phyloP scores from a whole-genome alignment of 2,888 invertebrate species.

The Minunthozetes semirufus region DNA sequence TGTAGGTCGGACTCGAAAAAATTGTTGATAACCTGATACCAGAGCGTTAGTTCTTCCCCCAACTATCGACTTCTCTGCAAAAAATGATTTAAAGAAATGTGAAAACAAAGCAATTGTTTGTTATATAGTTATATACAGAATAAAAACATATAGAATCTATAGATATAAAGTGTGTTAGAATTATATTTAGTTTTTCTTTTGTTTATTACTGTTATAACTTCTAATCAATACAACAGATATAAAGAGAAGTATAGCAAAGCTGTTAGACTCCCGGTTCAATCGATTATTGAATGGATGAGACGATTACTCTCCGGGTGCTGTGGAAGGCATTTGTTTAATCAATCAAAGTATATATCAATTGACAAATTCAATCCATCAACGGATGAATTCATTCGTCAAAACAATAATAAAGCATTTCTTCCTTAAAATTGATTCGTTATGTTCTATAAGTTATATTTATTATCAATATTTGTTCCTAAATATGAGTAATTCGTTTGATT shows the following conservation, averaged over 20 bases:
- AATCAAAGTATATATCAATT: conserved; percentile 22
- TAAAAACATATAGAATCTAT: neutral
- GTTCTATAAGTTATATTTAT: neutral
- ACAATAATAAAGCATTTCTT: conserved; percentile 14
- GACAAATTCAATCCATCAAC: conserved; percentile 16
- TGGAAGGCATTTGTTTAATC: conserved; percentile 21
- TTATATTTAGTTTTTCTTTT: conserved; percentile 21
- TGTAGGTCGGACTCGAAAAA: conserved; percentile 69
- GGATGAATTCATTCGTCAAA: neutral
- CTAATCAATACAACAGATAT: too few relatives aligned
- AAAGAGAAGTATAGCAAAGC: too few relatives aligned
- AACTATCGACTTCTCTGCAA: neutral
- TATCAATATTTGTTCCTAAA: neutral
- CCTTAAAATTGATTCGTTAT: conserved; percentile 19
- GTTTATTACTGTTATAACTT: conserved; percentile 16
- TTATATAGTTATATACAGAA: neutral
- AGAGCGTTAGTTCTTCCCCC: neutral
- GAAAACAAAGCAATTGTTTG: neutral
- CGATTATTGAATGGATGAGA: neutral
- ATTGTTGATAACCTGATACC: conserved; percentile 57
- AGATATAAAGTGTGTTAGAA: neutral
- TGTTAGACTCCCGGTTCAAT: neutral
- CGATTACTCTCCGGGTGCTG: conserved; percentile 10
- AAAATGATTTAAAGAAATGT: conserved; percentile 21
- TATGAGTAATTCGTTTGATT: neutral